These are phyloP conservation scores for Cotesia glomerata DNA, from an alignment of 1,140 invertebrate species.

Conservation along the genomic window DNA sequence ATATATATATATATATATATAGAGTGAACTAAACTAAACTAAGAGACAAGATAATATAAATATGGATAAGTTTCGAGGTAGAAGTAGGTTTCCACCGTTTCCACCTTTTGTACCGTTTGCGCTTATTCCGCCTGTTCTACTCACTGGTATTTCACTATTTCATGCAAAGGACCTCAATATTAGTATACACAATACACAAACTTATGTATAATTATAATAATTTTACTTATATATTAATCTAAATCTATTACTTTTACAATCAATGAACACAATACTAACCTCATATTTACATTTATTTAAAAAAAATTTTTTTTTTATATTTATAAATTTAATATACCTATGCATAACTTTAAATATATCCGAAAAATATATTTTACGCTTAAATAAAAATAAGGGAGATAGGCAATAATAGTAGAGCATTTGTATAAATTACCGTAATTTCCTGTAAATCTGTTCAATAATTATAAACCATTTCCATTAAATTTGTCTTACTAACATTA, in stretches of 20 bases:
- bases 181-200: neutral
- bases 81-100: neutral
- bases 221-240: neutral
- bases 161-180: conserved; percentile 3
- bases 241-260: neutral
- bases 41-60: neutral
- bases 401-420: too few species aligned
- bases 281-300: too few species aligned
- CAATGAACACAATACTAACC: neutral
- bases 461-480: too few species aligned
- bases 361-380: too few species aligned
- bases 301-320: too few species aligned
- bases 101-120: neutral
- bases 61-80: conserved; percentile 11
- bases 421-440: too few species aligned
- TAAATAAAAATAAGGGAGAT: too few species aligned
- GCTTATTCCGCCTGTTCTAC: neutral
- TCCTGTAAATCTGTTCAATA: too few species aligned
- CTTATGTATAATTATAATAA: neutral
- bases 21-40: neutral
- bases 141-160: neutral
- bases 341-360: too few species aligned
- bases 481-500: too few species aligned
- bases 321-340: too few species aligned
- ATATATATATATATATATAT: too few species aligned